A percentile compares a stretch with the other conserved stretches of the same genome.
Conservation (phyloP, 2,113 vertebrate species). For the Morone saxatilis region DNA sequence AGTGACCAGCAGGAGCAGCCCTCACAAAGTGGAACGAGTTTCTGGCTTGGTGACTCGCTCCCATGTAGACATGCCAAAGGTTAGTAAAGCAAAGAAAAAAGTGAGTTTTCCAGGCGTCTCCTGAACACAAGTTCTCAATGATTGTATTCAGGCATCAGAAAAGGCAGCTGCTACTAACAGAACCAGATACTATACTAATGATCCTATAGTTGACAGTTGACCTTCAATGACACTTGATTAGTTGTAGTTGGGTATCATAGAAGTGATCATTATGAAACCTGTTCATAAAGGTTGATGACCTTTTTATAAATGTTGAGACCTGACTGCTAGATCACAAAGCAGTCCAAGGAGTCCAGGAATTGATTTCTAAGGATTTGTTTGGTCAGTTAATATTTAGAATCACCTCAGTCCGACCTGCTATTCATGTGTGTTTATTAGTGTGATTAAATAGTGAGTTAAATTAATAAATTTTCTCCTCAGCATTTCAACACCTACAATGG, state of each 20-base stretch:
- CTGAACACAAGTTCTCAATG: neutral
- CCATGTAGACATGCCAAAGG: slow-evolving; percentile 82
- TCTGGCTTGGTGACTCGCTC: slow-evolving; percentile 80
- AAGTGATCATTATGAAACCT: slow-evolving; percentile 2
- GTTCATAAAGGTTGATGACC: slow-evolving; percentile 20
- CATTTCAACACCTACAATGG: neutral
- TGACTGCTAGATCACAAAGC: neutral
- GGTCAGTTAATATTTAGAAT: slow-evolving; percentile 3
- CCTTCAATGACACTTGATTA: slow-evolving; percentile 11
- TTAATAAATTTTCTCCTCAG: neutral
- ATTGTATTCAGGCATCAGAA: neutral
- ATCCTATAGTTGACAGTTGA: slow-evolving; percentile 7
- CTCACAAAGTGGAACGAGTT: slow-evolving; percentile 85
- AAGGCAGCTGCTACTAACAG: slow-evolving; percentile 22
- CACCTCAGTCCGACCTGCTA: slow-evolving; percentile 6
- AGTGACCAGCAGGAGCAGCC: slow-evolving; percentile 84
- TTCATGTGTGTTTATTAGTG: neutral
- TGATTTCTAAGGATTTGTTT: slow-evolving; percentile 2
- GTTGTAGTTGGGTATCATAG: neutral
- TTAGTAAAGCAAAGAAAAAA: slow-evolving; percentile 59
- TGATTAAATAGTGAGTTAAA: neutral
- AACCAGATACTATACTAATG: slow-evolving; percentile 23
- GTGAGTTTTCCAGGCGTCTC: neutral
- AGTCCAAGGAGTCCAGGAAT: neutral
- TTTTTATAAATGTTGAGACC: slow-evolving; percentile 8